These are phyloP conservation scores for Daphoenositta chrysoptera DNA, from an alignment of 2,113 vertebrate genomes.

Conservation along the genomic window DNA sequence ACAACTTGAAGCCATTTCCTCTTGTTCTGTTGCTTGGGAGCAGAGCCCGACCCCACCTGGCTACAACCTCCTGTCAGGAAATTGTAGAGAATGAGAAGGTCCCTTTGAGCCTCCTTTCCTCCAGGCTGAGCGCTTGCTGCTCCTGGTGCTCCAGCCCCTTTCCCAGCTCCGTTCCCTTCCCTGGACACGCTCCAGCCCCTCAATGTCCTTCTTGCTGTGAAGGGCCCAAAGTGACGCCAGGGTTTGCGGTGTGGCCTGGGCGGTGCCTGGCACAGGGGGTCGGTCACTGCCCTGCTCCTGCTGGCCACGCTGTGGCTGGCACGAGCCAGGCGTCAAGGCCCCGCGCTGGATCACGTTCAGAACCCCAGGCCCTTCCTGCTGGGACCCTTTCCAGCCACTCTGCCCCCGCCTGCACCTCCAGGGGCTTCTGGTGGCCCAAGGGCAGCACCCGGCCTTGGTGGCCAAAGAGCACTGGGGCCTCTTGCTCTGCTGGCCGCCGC, in stretches of 20 bases:
- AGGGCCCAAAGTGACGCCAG: not conserved
- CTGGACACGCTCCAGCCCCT: not conserved
- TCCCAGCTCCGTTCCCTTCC: rapidly evolving
- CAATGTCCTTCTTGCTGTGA: rapidly evolving
- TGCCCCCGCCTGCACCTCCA: not conserved
- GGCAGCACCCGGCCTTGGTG: not conserved
- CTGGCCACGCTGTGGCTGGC: too few relatives aligned
- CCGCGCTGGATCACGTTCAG: not conserved
- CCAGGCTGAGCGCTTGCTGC: not conserved
- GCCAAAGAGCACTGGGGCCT: not conserved
- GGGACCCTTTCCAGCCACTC: not conserved
- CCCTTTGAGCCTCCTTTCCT: not conserved
- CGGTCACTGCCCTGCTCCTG: not conserved
- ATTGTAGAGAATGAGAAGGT: not conserved
- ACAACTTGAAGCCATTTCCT: not conserved
- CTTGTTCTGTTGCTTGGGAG: not conserved
- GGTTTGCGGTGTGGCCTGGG: too few relatives aligned
- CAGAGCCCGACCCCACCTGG: not conserved
- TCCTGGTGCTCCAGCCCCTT: not conserved
- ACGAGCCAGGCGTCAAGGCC: not conserved
- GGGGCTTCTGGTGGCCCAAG: not conserved
- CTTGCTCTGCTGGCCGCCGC: not conserved
- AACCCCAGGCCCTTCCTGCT: too few relatives aligned
- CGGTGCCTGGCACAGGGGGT: not conserved
- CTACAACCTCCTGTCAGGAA: not conserved